Percentiles rank a stretch among this genome's conserved stretches.
Conservation (phyloP, 2,113 vertebrate genomes). For the Indicator maculatus region DNA sequence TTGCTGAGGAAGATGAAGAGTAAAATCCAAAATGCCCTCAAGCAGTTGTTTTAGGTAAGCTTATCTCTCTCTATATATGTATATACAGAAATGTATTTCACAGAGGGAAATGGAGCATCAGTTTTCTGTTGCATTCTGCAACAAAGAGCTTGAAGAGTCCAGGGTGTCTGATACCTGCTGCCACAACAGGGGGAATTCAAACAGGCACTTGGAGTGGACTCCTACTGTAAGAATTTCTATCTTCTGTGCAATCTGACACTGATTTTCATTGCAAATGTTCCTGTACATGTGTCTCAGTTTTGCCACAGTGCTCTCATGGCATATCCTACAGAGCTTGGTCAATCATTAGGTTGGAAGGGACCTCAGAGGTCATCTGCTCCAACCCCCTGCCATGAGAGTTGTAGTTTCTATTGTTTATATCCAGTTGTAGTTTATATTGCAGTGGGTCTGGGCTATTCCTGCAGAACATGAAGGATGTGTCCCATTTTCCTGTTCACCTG, state of each 20-base stretch:
- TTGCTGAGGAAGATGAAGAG: slow-evolving; percentile 89
- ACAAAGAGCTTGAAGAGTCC: background rate
- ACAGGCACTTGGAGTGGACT: background rate
- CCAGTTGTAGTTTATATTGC: no score
- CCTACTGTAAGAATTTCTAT: background rate
- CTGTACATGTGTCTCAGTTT: background rate
- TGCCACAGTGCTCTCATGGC: background rate
- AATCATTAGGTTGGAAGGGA: no score
- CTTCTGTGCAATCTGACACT: background rate
- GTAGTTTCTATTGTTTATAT: no score
- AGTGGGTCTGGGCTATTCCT: background rate
- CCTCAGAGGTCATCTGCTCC: no score
- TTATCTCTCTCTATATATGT: background rate
- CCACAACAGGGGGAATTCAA: background rate
- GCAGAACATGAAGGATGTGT: background rate
- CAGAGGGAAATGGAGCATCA: background rate
- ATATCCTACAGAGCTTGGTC: background rate
- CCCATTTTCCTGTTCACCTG: background rate
- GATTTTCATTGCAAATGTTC: background rate
- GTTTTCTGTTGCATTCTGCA: background rate
- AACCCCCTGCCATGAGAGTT: no score
- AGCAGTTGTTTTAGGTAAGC: slow-evolving; percentile 10
- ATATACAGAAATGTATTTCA: background rate
- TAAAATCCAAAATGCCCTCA: slow-evolving; percentile 52
- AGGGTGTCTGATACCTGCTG: rapidly evolving